Evolutionary conservation across 2,888 invertebrate genomes (phyloP).

Genomic region (Agrotis puta): DNA sequence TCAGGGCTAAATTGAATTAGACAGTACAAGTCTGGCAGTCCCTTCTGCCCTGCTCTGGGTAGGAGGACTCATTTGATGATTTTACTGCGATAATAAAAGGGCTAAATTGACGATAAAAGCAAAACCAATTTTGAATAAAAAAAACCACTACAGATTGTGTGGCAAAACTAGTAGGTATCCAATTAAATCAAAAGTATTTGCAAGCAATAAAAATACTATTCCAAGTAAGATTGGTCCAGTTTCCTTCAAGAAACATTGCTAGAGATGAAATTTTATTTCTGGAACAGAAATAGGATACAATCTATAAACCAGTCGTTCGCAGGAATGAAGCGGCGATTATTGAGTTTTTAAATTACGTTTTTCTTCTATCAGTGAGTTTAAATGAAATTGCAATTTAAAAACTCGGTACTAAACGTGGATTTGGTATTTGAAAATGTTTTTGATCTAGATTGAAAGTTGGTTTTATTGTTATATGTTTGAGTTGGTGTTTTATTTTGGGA

Average conservation of each 20-base stretch:
- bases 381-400: constrained; percentile 48
- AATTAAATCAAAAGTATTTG: neutral
- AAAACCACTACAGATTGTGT: no score
- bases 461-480: neutral
- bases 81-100: no score
- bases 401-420: constrained; percentile 19
- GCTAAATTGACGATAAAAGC: no score
- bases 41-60: no score
- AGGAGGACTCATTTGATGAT: no score
- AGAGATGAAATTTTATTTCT: constrained; percentile 36
- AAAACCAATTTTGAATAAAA: no score
- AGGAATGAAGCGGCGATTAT: constrained; percentile 42
- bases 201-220: neutral
- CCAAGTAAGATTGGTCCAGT: neutral
- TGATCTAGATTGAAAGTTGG: constrained; percentile 9
- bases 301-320: constrained; percentile 35
- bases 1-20: no score
- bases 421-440: constrained; percentile 17
- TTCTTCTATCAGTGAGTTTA: constrained; percentile 40
- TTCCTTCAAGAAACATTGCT: neutral
- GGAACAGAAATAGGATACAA: constrained; percentile 34
- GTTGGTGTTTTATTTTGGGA: neutral
- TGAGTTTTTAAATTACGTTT: constrained; percentile 47
- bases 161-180: neutral
- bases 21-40: no score